Evolutionary conservation across 1,140 invertebrate species (phyloP), one percentile per base, ranked within the genome.

Genomic region (Rhagoletis pomonella): DNA sequence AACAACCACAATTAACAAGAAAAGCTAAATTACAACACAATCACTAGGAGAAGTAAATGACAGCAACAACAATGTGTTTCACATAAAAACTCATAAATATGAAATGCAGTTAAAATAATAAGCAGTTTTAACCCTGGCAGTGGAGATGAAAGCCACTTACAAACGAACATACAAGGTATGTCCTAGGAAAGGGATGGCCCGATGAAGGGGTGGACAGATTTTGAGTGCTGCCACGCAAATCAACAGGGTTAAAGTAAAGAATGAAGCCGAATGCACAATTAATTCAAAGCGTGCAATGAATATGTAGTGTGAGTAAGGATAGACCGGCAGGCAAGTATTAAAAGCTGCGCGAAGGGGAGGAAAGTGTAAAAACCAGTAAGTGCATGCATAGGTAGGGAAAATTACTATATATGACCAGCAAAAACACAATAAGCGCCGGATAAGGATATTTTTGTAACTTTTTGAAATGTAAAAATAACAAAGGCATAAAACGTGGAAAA

Each of bases 61-160:
- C 58, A 60, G n/a, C 50, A 55, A 81, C 10, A 69, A 47, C 42
- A 17, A 44, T 44, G 42, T 7, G 10, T 17, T 14, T 59, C 19
- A 5, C 7, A 85, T 17, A 50, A 85, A 85, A 60, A 42, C 17
- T 29, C 58, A 60, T 85, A 85, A 85, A 85, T 85, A 85, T 85
- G 58, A 85, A 85, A 85, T 85, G 58, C 60, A 85, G 84, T 85
- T 85, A 62, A 85, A 85, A 85, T 85, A 59, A 85, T 85, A 50
- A 60, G 58, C 58, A 85, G 12, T 85, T 85, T 85, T 81, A 55
- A 81, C 47, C 19, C 73, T 39, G 62, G 4, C 17, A 85, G 12
- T 0, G 58, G 58, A n/a, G 4, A 85, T 58, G 81, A 59, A 85
- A 59, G 29, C 29, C 29, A 29, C 29, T 29, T 29, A 29, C 29